Base-by-base conservation (phyloP, 2,113 vertebrate species). In the Bubo bubo region DNA sequence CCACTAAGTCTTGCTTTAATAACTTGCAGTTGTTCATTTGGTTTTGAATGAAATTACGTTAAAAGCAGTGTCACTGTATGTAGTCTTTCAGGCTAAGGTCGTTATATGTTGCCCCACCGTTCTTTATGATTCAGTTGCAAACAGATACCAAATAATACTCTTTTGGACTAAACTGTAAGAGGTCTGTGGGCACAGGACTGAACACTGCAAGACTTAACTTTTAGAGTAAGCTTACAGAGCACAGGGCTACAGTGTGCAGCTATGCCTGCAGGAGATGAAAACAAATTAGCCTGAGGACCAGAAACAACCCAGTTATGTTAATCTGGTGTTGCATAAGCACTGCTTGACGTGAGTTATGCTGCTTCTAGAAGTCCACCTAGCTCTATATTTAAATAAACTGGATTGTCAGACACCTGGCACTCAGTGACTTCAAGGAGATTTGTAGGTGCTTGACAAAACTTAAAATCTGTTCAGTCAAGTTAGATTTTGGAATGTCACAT, bases 31-130 rank as follows among this genome's bases (percentile, higher is more conserved):
- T 90, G 15, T 59, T 50, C 26, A 14, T 55, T 83, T 75, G 43
- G 5, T 50, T 80, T 90, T 49, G 45, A 41, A 22, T 7, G n/a
- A 58, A 55, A 55, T 24, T 39, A 20, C 0, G 0, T 32, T 59
- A 71, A 55, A 53, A 95, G 9, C 24, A 64, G 24, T 28, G 17
- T 56, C 62, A 41, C 32, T 39, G 30, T 14, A 37, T 19, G 12
- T 22, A 49, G 8, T 22, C 20, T 55, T 71, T 85, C 53, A 53
- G 19, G 7, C 23, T 75, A 32, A 45, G 32, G 30, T 26, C 18
- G 26, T 63, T 56, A 18, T 16, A 9, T 11, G 8, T 58, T 71
- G 34, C n/a, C 23, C 8, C 23, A n/a, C 2, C 6, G 11, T 43
- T 55, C 27, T 79, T 68, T 56, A 37, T 45, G 34, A 47, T 56